phyloP scores from a whole-genome alignment of 2,113 vertebrate species.

The Upupa epops region DNA sequence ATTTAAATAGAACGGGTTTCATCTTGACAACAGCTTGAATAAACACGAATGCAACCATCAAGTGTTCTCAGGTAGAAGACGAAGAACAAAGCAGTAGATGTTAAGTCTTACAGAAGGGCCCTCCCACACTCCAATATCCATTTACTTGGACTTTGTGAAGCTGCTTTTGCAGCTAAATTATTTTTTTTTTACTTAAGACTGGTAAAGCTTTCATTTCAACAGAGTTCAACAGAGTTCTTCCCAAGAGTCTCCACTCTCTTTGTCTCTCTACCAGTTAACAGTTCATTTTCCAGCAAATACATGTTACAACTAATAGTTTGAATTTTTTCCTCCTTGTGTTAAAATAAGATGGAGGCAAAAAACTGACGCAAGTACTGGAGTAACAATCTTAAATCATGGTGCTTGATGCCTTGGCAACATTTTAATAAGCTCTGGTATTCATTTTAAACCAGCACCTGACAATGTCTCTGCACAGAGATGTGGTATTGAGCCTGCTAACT shows the following conservation, averaged over 20 bases:
- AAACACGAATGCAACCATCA: not conserved
- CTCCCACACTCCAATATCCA: not conserved
- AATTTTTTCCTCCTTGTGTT: not conserved
- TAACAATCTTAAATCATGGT: conserved; percentile 9
- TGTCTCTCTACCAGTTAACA: not conserved
- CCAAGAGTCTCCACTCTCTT: not conserved
- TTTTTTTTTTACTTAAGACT: not conserved
- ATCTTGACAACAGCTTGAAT: not conserved
- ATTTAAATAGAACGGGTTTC: not conserved
- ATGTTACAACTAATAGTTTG: not conserved
- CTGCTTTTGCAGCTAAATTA: not conserved
- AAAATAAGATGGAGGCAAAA: conserved; percentile 26
- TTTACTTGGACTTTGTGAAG: not conserved
- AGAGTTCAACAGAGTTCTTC: not conserved
- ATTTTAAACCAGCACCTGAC: conserved; percentile 23
- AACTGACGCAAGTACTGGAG: conserved; percentile 34
- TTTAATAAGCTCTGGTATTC: conserved; percentile 49
- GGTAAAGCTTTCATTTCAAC: too few species aligned
- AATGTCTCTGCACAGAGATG: conserved; percentile 26
- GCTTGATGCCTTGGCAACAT: conserved; percentile 54
- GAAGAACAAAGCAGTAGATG: not conserved
- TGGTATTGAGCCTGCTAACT: conserved; percentile 18
- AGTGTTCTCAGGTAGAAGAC: not conserved
- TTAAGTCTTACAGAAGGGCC: not conserved
- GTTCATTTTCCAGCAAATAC: not conserved